Conservation (phyloP, 2,888 invertebrate genomes). For the Hypomecis punctinalis region DNA sequence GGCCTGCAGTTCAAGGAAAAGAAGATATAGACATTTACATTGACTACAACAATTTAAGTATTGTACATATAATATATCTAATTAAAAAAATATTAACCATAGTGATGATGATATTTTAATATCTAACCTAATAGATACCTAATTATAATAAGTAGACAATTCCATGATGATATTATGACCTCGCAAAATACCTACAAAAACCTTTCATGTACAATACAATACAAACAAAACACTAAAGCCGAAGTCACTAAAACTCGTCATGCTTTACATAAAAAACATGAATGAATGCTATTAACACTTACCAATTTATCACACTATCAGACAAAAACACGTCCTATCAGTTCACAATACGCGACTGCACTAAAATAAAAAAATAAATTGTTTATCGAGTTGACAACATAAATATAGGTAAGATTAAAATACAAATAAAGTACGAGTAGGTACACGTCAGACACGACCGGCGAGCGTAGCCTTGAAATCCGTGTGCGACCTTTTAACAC, state of each 20-base stretch:
- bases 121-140: too few relatives aligned
- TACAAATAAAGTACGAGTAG: neutral
- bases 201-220: too few relatives aligned
- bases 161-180: too few relatives aligned
- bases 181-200: too few relatives aligned
- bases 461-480: neutral
- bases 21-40: too few relatives aligned
- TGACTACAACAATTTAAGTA: too few relatives aligned
- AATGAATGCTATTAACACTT: neutral
- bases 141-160: too few relatives aligned
- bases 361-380: neutral
- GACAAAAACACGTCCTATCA: constrained; percentile 14
- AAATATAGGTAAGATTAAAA: neutral
- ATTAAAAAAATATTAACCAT: too few relatives aligned
- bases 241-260: neutral
- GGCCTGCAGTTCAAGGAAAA: too few relatives aligned
- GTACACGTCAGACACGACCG: too few relatives aligned
- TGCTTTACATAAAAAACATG: neutral
- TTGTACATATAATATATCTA: too few relatives aligned
- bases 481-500: constrained; percentile 39
- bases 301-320: constrained; percentile 10
- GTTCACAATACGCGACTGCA: neutral
- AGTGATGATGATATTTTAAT: too few relatives aligned
- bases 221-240: neutral
- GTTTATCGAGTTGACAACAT: neutral